These are phyloP conservation scores for Scaptomyza graminum DNA, from an alignment of 1,140 invertebrate species.

Conservation along the genomic window DNA sequence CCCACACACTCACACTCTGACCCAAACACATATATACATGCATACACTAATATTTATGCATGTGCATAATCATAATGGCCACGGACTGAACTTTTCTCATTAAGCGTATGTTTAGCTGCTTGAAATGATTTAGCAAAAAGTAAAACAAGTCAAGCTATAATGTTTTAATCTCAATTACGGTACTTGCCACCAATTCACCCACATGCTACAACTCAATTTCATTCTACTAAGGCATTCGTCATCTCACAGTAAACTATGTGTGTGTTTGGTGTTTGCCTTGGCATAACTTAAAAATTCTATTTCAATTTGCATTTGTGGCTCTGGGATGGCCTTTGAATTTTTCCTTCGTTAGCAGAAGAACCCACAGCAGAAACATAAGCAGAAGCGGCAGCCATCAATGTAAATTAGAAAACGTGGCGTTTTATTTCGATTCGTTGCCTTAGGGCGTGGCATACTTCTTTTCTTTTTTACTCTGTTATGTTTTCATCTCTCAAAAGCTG, in stretches of 20 bases:
- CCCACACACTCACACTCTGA: not conserved
- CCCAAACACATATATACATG: conserved; percentile 18
- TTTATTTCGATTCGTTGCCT: conserved; percentile 72
- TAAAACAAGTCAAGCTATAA: conserved; percentile 83
- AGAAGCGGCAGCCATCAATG: conserved; percentile 66
- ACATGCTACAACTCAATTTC: not conserved
- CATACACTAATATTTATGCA: conserved; percentile 15
- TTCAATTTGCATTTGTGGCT: conserved; percentile 74
- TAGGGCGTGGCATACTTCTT: conserved; percentile 25
- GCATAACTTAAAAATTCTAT: conserved; percentile 81
- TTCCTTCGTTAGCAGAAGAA: conserved; percentile 66
- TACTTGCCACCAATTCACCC: conserved; percentile 72
- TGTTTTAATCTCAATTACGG: conserved; percentile 82
- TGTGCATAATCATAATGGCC: conserved; percentile 72
- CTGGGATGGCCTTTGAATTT: conserved; percentile 63
- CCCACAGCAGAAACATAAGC: not conserved
- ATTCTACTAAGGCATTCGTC: conserved; percentile 1
- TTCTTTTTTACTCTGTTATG: conserved; percentile 14
- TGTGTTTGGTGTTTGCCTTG: conserved; percentile 56
- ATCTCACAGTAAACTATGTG: not conserved
- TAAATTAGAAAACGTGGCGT: conserved; percentile 68
- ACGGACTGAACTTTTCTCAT: conserved; percentile 73
- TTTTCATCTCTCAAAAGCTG: conserved; percentile 46
- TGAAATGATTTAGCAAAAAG: conserved; percentile 78
- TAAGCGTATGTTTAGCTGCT: conserved; percentile 81